A percentile compares a stretch with the other conserved stretches of the same genome.
These are phyloP conservation scores for Athene noctua DNA, from an alignment of 2,113 vertebrate species.

Conservation along the genomic window DNA sequence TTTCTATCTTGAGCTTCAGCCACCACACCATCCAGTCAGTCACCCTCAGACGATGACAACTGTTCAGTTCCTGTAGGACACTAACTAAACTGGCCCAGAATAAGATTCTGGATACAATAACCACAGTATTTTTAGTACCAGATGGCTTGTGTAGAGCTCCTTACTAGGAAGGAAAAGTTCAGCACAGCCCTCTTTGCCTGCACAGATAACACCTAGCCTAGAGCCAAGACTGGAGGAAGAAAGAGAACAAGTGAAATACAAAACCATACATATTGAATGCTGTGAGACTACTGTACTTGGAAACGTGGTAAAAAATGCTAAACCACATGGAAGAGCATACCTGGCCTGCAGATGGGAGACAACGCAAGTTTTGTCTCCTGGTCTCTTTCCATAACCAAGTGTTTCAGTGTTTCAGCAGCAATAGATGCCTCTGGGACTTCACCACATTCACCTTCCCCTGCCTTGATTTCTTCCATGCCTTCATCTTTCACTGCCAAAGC, in stretches of 20 bases:
- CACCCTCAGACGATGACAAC: neutral
- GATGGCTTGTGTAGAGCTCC: neutral
- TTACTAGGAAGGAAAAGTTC: slow-evolving; percentile 11
- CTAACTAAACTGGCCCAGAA: neutral
- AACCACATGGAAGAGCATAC: neutral
- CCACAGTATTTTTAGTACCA: slow-evolving; percentile 43
- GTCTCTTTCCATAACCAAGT: slow-evolving; percentile 59
- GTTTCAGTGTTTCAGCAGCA: slow-evolving; percentile 62
- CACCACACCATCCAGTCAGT: neutral
- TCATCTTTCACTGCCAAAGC: slow-evolving; percentile 22
- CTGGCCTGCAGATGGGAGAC: slow-evolving; percentile 23
- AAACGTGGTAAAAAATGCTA: neutral
- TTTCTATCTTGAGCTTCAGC: slow-evolving; percentile 41
- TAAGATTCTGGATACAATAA: slow-evolving; percentile 22
- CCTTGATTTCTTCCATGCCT: slow-evolving; percentile 32
- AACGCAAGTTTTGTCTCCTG: neutral
- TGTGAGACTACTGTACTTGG: neutral
- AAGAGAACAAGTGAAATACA: neutral
- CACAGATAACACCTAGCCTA: neutral
- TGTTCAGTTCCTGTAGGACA: neutral
- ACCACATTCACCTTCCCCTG: slow-evolving; percentile 37
- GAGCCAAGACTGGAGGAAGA: neutral
- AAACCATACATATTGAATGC: neutral
- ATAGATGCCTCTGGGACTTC: slow-evolving; percentile 14
- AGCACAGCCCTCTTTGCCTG: neutral